Percentiles rank a stretch among this genome's conserved stretches.
phyloP scores from a whole-genome alignment of 1,140 invertebrate species.

The Drosophila obscura region DNA sequence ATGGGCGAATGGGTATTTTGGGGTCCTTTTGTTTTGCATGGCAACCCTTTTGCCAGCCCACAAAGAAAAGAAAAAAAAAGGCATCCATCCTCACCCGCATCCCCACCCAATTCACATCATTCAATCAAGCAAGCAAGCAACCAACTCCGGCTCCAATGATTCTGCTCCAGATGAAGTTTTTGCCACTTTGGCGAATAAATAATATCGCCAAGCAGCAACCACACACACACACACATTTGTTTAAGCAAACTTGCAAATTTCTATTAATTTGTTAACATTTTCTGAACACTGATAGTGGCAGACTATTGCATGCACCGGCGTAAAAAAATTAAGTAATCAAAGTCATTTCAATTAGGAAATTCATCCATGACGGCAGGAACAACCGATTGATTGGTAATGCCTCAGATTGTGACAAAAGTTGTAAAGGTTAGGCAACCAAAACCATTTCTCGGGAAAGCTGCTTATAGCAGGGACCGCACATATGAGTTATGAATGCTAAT shows the following conservation, averaged over 20 bases:
- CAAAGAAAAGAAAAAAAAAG: background rate
- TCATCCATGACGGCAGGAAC: too few relatives aligned
- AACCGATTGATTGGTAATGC: too few relatives aligned
- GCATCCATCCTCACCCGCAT: background rate
- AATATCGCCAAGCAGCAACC: slow-evolving; percentile 52
- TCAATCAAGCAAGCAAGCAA: slow-evolving; percentile 57
- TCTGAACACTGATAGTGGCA: background rate
- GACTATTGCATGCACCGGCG: background rate
- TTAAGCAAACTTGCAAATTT: slow-evolving; percentile 76
- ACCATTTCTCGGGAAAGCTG: too few relatives aligned
- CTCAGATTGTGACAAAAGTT: too few relatives aligned
- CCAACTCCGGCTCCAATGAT: background rate
- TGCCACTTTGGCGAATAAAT: slow-evolving; percentile 78
- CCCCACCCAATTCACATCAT: slow-evolving; percentile 17
- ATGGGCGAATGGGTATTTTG: slow-evolving; percentile 15
- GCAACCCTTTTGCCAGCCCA: slow-evolving; percentile 47
- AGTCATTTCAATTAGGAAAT: too few relatives aligned
- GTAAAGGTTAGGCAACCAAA: too few relatives aligned
- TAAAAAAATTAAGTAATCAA: background rate
- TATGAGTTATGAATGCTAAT: too few relatives aligned
- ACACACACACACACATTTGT: slow-evolving; percentile 53
- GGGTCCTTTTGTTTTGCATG: slow-evolving; percentile 26
- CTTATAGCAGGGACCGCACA: too few relatives aligned
- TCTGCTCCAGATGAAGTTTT: slow-evolving; percentile 7
- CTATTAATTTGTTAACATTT: slow-evolving; percentile 72